phyloP scores from a whole-genome alignment of 1,140 invertebrate species.

The Lepeophtheirus salmonis region DNA sequence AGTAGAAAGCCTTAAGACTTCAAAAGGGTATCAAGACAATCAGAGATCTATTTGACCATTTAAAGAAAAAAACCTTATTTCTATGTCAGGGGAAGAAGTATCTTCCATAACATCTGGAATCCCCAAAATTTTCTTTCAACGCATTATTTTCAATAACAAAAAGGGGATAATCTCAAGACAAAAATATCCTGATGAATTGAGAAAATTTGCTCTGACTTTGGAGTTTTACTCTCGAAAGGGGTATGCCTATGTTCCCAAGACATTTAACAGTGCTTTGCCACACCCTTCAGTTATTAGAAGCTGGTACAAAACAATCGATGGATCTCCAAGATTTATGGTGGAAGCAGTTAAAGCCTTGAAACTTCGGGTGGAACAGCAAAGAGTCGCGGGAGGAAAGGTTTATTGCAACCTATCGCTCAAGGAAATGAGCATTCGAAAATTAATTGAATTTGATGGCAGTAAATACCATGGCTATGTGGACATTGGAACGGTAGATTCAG shows the following conservation, averaged over 20 bases:
- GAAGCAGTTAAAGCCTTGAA: background rate
- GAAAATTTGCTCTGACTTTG: conserved; percentile 3
- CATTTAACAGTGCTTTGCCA: background rate
- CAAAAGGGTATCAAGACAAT: background rate
- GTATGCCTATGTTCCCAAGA: conserved; percentile 4
- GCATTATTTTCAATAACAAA: background rate
- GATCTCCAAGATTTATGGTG: background rate
- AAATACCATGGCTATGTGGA: conserved; percentile 25
- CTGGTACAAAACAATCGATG: conserved; percentile 7
- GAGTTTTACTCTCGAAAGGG: conserved; percentile 3
- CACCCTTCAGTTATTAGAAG: background rate
- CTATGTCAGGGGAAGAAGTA: background rate
- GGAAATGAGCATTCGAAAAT: conserved; percentile 27
- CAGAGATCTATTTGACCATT: background rate
- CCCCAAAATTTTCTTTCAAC: background rate
- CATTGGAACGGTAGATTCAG: conserved; percentile 23
- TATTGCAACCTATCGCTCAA: conserved; percentile 25
- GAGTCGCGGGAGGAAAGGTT: background rate
- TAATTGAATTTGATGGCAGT: conserved; percentile 25
- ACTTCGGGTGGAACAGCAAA: background rate
- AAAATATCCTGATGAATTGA: background rate
- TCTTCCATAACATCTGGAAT: background rate
- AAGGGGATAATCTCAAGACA: conserved; percentile 2
- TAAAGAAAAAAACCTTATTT: background rate
- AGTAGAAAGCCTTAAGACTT: background rate